Evolutionary conservation across 35 echinoderm and acorn worm species (phyloP).

Genomic region (Apostichopus parvimensis): DNA sequence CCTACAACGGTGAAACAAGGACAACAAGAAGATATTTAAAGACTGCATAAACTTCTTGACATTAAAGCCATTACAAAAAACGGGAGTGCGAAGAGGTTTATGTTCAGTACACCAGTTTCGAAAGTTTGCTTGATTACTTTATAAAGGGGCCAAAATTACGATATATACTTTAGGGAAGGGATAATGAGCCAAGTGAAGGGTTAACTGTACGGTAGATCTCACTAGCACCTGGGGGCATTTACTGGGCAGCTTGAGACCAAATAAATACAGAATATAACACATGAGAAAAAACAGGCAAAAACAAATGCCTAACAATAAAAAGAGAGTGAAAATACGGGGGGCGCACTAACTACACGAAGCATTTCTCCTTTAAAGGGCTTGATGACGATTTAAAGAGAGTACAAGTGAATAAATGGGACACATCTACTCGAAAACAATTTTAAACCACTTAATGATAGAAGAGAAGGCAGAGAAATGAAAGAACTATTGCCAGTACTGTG

Average conservation of each 20-base stretch:
- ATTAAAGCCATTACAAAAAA: not conserved
- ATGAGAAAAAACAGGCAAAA: too few species aligned
- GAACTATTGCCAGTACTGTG: too few species aligned
- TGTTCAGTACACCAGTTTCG: not conserved
- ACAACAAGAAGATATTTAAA: too few species aligned
- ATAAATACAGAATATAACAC: not conserved
- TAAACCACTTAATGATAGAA: too few species aligned
- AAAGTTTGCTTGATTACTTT: not conserved
- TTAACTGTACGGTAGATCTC: not conserved
- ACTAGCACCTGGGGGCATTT: not conserved
- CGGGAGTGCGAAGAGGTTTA: not conserved
- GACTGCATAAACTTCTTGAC: not conserved
- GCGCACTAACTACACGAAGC: too few species aligned
- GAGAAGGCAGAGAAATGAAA: too few species aligned
- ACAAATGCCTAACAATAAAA: too few species aligned
- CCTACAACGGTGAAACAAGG: not conserved
- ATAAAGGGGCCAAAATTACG: not conserved
- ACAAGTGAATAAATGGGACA: too few species aligned
- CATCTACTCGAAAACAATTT: too few species aligned
- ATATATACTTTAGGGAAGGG: not conserved
- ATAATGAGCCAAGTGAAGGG: not conserved
- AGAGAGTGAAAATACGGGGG: too few species aligned
- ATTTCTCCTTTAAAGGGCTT: too few species aligned
- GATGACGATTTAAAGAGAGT: too few species aligned
- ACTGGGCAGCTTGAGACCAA: not conserved